Conservation (phyloP, 2,888 invertebrate genomes). For the Phortica magna region DNA sequence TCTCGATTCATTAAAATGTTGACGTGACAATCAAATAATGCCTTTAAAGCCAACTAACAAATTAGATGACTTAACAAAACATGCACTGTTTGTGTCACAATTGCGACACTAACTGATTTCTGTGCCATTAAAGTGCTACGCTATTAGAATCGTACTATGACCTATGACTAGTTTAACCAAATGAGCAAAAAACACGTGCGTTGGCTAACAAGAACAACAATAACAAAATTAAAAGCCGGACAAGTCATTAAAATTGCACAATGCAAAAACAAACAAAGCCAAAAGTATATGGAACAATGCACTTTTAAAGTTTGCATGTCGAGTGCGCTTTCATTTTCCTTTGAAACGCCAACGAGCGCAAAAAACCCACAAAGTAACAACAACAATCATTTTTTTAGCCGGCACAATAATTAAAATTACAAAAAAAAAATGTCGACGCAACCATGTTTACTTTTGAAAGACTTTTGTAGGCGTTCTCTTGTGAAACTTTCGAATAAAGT, state of each 20-base stretch:
- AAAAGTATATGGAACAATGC: constrained; percentile 52
- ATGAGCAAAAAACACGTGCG: constrained; percentile 5
- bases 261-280: not conserved
- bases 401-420: not conserved
- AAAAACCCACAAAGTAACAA: not conserved
- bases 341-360: not conserved
- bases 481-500: not conserved
- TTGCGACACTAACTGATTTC: too few relatives aligned
- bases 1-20: too few relatives aligned
- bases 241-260: not conserved
- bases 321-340: constrained; percentile 52
- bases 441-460: not conserved
- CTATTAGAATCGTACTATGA: too few relatives aligned
- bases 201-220: constrained; percentile 5
- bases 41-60: too few relatives aligned
- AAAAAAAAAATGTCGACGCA: not conserved
- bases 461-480: not conserved
- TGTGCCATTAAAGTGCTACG: too few relatives aligned
- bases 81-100: too few relatives aligned
- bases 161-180: not conserved
- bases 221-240: not conserved
- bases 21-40: too few relatives aligned
- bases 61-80: too few relatives aligned
- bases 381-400: constrained; percentile 22
- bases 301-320: constrained; percentile 56